Evolutionary conservation across 2,113 vertebrate genomes (phyloP).

Genomic region (Tor tambroides): DNA sequence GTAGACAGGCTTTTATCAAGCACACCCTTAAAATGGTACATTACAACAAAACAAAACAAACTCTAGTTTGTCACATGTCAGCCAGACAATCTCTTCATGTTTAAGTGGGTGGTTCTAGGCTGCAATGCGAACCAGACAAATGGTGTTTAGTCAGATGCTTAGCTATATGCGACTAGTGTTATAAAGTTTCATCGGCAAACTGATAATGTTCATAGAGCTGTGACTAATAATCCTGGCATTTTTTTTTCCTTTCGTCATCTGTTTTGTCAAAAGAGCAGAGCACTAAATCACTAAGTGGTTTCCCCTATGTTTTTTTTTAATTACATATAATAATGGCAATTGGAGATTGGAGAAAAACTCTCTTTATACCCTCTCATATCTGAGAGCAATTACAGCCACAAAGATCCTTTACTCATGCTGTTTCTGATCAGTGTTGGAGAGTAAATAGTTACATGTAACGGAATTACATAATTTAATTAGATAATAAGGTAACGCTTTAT

Average conservation of each 20-base stretch:
- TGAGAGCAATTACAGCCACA: slow-evolving; percentile 36
- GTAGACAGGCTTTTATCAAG: background rate
- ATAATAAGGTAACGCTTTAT: no score
- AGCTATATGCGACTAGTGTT: background rate
- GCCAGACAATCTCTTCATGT: background rate
- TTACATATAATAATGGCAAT: slow-evolving; percentile 50
- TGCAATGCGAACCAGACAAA: background rate
- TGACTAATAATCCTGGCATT: background rate
- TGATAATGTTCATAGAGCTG: background rate
- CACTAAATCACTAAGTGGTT: background rate
- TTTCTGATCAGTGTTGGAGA: background rate
- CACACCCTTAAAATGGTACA: background rate
- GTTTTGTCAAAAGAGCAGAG: slow-evolving; percentile 3
- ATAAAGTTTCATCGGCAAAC: background rate
- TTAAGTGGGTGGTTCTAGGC: background rate
- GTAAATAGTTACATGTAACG: no score
- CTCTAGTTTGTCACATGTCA: background rate
- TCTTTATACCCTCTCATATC: slow-evolving; percentile 32
- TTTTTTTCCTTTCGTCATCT: background rate
- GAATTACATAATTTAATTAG: no score
- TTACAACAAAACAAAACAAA: background rate
- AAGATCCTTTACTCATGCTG: background rate
- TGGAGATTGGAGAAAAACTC: slow-evolving; percentile 55
- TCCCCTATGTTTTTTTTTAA: slow-evolving; percentile 32
- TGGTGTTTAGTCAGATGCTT: background rate